These are phyloP conservation scores for Dasypolia templi DNA, from an alignment of 2,888 invertebrate genomes.

Conservation along the genomic window DNA sequence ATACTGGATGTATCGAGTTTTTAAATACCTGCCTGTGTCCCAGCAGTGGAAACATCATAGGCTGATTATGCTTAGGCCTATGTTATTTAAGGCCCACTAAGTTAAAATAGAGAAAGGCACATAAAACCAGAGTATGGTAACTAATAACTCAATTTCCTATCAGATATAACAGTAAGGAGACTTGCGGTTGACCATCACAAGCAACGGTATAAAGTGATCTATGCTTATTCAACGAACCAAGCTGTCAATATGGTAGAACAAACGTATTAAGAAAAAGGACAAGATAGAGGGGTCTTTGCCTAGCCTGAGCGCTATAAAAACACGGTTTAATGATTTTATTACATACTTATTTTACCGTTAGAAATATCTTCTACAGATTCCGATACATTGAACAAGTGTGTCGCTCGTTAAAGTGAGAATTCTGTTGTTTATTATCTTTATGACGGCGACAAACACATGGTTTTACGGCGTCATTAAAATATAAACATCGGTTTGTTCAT, in stretches of 20 bases:
- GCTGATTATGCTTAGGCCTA: too few relatives aligned
- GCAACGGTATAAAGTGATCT: not conserved
- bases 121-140: not conserved
- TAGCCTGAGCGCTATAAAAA: not conserved
- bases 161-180: not conserved
- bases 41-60: too few relatives aligned
- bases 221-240: not conserved
- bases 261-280: not conserved
- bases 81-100: too few relatives aligned
- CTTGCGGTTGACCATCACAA: not conserved
- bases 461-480: conserved; percentile 33
- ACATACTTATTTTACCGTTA: conserved; percentile 11
- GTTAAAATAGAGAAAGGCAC: not conserved
- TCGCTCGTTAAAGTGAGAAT: conserved; percentile 35
- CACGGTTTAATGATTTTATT: conserved; percentile 11
- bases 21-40: too few relatives aligned
- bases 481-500: conserved; percentile 23
- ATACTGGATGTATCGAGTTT: too few relatives aligned
- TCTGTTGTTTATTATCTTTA: conserved; percentile 32
- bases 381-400: conserved; percentile 30
- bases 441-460: conserved; percentile 24
- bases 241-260: not conserved
- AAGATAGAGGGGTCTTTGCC: not conserved
- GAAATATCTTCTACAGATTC: conserved; percentile 39
- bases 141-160: not conserved